Percentiles rank a stretch among this genome's conserved stretches.
phyloP scores from a whole-genome alignment of 2,113 vertebrate species.

The Furnarius figulus region DNA sequence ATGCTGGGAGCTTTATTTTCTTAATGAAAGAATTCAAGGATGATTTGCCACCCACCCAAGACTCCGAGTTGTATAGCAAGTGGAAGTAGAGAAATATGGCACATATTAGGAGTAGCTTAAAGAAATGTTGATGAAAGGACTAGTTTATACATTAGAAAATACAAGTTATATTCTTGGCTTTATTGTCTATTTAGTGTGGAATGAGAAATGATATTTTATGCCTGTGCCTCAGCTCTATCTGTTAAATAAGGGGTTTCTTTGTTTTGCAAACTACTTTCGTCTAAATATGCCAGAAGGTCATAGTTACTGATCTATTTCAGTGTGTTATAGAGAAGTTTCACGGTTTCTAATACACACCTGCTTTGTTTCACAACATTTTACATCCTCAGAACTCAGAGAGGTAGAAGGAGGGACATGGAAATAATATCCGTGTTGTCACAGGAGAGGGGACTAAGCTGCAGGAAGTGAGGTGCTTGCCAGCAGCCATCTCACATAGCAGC shows the following conservation, averaged over 20 bases:
- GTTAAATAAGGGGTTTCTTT: not conserved
- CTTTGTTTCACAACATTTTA: not conserved
- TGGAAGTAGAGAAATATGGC: not conserved
- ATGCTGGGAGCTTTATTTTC: not conserved
- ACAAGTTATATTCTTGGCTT: not conserved
- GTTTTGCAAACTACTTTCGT: not conserved
- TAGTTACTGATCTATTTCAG: not conserved
- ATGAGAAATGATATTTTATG: not conserved
- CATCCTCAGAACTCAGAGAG: not conserved
- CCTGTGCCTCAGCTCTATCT: not conserved
- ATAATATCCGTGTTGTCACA: not conserved
- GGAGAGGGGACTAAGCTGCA: not conserved
- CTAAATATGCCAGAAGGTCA: not conserved
- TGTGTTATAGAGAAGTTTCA: not conserved
- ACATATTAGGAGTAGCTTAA: not conserved
- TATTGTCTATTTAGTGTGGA: not conserved
- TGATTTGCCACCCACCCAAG: not conserved
- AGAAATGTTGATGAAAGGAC: not conserved
- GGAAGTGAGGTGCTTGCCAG: not conserved
- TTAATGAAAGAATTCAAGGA: conserved; percentile 12
- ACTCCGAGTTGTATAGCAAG: not conserved
- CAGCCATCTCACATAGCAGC: not conserved
- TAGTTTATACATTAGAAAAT: not conserved
- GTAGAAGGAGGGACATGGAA: not conserved
- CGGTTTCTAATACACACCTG: not conserved